These are phyloP conservation scores for Sarcophilus harrisii DNA, from an alignment of 2,797 vertebrate species.

Conservation along the genomic window DNA sequence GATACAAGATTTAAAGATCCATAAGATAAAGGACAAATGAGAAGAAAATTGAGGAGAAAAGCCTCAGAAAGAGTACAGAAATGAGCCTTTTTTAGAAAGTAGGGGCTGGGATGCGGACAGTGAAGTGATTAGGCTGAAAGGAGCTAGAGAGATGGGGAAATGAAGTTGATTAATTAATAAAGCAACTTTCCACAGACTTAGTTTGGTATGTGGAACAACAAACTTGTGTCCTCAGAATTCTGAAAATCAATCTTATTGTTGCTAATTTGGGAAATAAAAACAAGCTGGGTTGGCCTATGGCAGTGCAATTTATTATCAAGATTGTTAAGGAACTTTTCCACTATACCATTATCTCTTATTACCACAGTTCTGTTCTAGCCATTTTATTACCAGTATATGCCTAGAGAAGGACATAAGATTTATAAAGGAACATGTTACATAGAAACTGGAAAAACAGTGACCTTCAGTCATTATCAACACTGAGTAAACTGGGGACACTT, in stretches of 20 bases:
- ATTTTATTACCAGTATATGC: constrained; percentile 22
- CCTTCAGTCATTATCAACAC: constrained; percentile 11
- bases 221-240: neutral
- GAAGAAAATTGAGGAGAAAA: neutral
- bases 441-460: constrained; percentile 18
- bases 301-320: constrained; percentile 34
- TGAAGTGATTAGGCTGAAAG: neutral
- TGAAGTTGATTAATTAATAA: constrained; percentile 14
- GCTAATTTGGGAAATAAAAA: constrained; percentile 34
- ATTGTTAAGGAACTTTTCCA: constrained; percentile 27
- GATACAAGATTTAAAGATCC: neutral
- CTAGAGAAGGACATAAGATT: neutral
- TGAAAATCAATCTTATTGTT: neutral
- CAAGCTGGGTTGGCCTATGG: constrained; percentile 1
- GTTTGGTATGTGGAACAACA: neutral
- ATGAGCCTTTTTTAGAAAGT: accelerated
- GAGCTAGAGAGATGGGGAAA: neutral
- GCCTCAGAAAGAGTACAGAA: neutral
- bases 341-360: constrained; percentile 15
- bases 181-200: neutral
- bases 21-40: neutral
- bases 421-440: neutral
- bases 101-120: too few relatives aligned
- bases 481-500: constrained; percentile 19
- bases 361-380: neutral